phyloP scores from a whole-genome alignment of 53 echinoderm and acorn worm genomes.

The Patiria pectinifera region DNA sequence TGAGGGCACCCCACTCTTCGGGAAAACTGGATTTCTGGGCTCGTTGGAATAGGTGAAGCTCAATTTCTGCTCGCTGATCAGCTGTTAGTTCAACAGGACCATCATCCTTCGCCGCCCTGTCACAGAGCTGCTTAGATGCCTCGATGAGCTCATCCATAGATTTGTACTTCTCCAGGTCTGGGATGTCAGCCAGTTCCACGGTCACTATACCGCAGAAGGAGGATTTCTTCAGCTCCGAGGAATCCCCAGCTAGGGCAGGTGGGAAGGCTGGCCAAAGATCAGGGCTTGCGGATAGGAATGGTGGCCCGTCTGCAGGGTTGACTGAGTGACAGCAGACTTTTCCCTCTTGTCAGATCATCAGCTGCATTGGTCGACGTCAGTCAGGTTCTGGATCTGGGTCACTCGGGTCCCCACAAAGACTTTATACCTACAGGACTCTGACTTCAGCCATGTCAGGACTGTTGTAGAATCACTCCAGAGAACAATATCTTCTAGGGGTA shows the following conservation, averaged over 20 bases:
- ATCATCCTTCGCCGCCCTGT: not conserved
- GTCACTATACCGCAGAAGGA: conserved; percentile 38
- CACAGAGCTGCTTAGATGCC: not conserved
- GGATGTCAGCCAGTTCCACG: conserved; percentile 1
- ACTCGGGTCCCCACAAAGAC: conserved; percentile 4
- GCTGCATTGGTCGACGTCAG: conserved; percentile 16
- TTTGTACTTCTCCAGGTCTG: conserved; percentile 6
- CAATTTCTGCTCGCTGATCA: no score
- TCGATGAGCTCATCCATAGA: not conserved
- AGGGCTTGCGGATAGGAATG: not conserved
- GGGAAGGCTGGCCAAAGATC: conserved; percentile 17
- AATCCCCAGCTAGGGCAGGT: not conserved
- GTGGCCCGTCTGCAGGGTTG: conserved; percentile 24
- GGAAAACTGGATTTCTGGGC: no score
- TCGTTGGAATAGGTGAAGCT: no score
- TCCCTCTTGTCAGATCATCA: not conserved
- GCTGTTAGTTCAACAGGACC: no score
- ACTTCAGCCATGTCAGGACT: conserved; percentile 44
- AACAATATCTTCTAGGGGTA: no score
- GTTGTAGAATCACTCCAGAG: conserved; percentile 42
- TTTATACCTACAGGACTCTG: conserved; percentile 34
- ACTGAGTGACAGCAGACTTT: not conserved
- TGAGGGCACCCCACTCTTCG: no score
- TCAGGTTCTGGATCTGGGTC: not conserved
- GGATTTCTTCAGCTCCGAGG: not conserved